Conservation (phyloP, 2,888 invertebrate species). For the Atherix ibis region DNA sequence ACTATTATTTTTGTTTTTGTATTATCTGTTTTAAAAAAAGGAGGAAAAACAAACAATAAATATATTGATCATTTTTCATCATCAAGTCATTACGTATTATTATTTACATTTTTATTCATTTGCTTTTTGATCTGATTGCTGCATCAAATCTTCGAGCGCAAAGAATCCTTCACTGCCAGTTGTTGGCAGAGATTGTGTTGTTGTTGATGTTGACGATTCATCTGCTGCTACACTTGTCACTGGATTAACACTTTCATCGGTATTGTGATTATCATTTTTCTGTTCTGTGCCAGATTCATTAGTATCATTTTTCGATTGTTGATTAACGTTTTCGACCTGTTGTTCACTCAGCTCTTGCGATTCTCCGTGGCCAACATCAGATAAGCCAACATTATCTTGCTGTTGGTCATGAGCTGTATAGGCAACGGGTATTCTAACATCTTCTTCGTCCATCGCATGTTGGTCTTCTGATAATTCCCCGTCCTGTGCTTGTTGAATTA, state of each 20-base stretch:
- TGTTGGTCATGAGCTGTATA: constrained; percentile 14
- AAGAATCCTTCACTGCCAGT: constrained; percentile 18
- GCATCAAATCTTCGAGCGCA: constrained; percentile 25
- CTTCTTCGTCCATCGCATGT: constrained; percentile 32
- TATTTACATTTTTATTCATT: constrained; percentile 7
- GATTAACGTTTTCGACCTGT: constrained; percentile 1
- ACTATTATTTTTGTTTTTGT: too few relatives aligned
- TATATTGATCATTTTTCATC: too few relatives aligned
- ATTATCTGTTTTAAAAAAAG: too few relatives aligned
- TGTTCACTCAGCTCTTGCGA: constrained; percentile 1
- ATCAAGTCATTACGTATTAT: too few relatives aligned
- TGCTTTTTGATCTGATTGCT: constrained; percentile 12
- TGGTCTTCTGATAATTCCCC: constrained; percentile 27
- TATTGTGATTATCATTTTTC: constrained; percentile 4
- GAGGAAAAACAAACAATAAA: too few relatives aligned
- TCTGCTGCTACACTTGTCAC: constrained; percentile 13
- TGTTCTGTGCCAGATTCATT: constrained; percentile 5
- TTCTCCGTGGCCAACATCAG: constrained; percentile 13
- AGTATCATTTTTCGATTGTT: constrained; percentile 2
- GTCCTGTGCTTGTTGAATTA: constrained; percentile 31
- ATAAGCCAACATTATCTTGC: constrained; percentile 16
- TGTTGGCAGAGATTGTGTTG: constrained; percentile 15
- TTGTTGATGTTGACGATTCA: constrained; percentile 12
- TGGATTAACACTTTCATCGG: constrained; percentile 5
- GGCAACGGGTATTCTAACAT: constrained; percentile 32